A percentile compares a stretch with the other conserved stretches of the same genome.
Conservation (phyloP, 2,113 vertebrate species). For the Scytalopus superciliaris region DNA sequence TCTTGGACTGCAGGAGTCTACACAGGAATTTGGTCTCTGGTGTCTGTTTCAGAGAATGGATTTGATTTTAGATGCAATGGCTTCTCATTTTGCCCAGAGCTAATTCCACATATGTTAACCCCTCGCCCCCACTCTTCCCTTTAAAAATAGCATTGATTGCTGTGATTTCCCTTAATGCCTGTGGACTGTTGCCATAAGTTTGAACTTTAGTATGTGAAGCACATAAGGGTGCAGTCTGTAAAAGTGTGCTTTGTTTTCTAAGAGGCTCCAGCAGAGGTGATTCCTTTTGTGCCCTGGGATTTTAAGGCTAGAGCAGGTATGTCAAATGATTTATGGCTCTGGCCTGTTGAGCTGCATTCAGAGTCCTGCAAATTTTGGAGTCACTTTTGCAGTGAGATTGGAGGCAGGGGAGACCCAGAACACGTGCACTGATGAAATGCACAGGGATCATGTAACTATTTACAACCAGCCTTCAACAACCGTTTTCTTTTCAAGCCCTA, state of each 20-base stretch:
- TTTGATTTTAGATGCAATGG: slow-evolving; percentile 66
- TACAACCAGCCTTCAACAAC: slow-evolving; percentile 27
- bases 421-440: slow-evolving; percentile 21
- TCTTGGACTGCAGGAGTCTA: slow-evolving; percentile 55
- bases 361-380: background rate
- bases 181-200: slow-evolving; percentile 36
- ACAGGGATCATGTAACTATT: slow-evolving; percentile 37
- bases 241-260: background rate
- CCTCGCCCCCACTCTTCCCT: slow-evolving; percentile 55
- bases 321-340: background rate
- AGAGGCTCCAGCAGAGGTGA: background rate
- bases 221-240: background rate
- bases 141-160: slow-evolving; percentile 69
- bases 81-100: slow-evolving; percentile 67
- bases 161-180: slow-evolving; percentile 56
- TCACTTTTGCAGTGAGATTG: slow-evolving; percentile 8
- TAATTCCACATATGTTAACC: slow-evolving; percentile 71
- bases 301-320: background rate
- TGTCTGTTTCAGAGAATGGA: slow-evolving; percentile 65
- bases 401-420: slow-evolving; percentile 18
- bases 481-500: slow-evolving; percentile 26
- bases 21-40: slow-evolving; percentile 43
- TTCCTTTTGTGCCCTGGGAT: background rate
- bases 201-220: slow-evolving; percentile 25
- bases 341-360: background rate